Conservation (phyloP, 1,140 invertebrate species). For the Aplysia californica region DNA sequence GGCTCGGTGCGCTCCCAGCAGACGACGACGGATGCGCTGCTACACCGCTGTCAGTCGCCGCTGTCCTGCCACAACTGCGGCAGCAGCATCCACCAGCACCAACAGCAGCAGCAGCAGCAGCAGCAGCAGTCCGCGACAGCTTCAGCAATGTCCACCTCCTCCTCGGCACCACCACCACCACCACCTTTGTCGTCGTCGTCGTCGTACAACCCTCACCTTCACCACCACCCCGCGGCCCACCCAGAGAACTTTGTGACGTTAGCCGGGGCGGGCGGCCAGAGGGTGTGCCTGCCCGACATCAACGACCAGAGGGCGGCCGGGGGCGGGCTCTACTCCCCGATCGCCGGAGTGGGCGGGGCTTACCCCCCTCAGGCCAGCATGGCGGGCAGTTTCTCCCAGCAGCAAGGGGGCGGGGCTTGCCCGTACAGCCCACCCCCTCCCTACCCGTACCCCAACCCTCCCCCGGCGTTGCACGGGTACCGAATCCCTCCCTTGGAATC, state of each 20-base stretch:
- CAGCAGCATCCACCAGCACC: background rate
- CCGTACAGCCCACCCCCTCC: slow-evolving; percentile 2
- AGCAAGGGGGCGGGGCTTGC: slow-evolving; percentile 12
- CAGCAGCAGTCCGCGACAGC: background rate
- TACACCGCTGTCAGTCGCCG: slow-evolving; percentile 13
- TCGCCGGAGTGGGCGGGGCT: background rate
- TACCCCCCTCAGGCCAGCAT: slow-evolving; percentile 11
- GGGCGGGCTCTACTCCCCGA: background rate
- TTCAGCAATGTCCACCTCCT: background rate
- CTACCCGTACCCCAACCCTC: slow-evolving; percentile 22
- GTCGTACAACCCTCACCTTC: slow-evolving; percentile 4
- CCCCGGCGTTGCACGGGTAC: slow-evolving; percentile 37
- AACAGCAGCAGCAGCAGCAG: slow-evolving; percentile 14
- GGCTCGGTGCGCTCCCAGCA: slow-evolving; percentile 45
- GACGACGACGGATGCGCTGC: slow-evolving; percentile 4
- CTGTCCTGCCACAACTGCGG: slow-evolving; percentile 26
- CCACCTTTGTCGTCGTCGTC: slow-evolving; percentile 21
- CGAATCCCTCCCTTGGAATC: slow-evolving; percentile 29
- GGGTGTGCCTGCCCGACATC: background rate
- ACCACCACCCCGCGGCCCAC: slow-evolving; percentile 16
- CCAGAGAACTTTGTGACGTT: slow-evolving; percentile 12
- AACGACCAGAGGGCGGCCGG: slow-evolving; percentile 1
- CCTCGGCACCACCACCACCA: background rate
- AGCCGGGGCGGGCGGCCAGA: background rate
- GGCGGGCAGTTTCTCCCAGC: background rate